Percentiles rank a stretch among this genome's conserved stretches.
Evolutionary conservation across 2,888 invertebrate genomes (phyloP).

Genomic region (Euproctis similis): DNA sequence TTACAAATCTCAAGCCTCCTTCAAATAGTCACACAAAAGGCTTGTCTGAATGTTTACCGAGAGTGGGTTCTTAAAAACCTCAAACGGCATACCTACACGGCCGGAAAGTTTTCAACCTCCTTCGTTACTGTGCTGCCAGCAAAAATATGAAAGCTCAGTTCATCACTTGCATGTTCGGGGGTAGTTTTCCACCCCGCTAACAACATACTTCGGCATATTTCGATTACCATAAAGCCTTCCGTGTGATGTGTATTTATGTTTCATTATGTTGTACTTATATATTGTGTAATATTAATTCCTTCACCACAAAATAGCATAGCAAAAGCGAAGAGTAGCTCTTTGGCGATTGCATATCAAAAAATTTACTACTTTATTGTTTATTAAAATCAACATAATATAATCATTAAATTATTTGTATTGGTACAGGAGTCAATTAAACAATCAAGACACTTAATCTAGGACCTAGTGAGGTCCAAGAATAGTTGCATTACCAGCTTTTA

Average conservation of each 20-base stretch:
- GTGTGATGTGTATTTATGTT: conserved; percentile 66
- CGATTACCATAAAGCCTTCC: conserved; percentile 75
- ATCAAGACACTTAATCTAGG: too few relatives aligned
- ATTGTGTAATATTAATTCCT: too few relatives aligned
- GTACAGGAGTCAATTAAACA: too few relatives aligned
- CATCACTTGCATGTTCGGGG: conserved; percentile 70
- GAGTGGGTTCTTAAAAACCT: conserved; percentile 60
- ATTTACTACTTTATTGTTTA: too few relatives aligned
- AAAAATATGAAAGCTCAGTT: conserved; percentile 69
- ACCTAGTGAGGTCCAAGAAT: too few relatives aligned
- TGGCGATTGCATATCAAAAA: too few relatives aligned
- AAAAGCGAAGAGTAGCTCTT: too few relatives aligned
- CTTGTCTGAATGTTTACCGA: conserved; percentile 59
- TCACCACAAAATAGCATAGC: too few relatives aligned
- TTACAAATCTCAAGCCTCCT: conserved; percentile 37
- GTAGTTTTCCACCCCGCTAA: conserved; percentile 72
- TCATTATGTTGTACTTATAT: conserved; percentile 52
- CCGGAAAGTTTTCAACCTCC: conserved; percentile 52
- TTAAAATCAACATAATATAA: too few relatives aligned
- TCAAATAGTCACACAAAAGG: conserved; percentile 51
- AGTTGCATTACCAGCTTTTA: too few relatives aligned
- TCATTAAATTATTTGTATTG: too few relatives aligned
- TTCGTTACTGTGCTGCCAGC: conserved; percentile 58
- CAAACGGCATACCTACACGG: conserved; percentile 53
- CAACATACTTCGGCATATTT: conserved; percentile 76